Conservation (phyloP, 2,113 vertebrate genomes). For the Herpailurus yagouaroundi region DNA sequence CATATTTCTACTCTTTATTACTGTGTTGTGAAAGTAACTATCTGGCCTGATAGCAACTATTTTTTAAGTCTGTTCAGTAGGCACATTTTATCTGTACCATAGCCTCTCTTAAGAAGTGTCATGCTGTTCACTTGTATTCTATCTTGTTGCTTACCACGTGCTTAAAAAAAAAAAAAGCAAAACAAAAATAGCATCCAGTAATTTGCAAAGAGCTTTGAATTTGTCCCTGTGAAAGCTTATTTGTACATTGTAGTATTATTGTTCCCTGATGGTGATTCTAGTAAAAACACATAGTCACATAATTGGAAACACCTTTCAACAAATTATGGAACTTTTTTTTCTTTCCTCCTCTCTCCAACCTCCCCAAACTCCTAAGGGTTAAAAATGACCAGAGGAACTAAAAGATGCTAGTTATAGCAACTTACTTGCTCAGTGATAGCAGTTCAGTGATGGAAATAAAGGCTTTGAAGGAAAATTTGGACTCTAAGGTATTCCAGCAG, state of each 20-base stretch:
- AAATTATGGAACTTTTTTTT: not conserved
- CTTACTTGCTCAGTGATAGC: not conserved
- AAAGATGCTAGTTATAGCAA: not conserved
- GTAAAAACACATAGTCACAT: not conserved
- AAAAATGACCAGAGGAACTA: not conserved
- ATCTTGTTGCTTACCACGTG: not conserved
- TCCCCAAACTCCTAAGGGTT: not conserved
- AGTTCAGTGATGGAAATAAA: not conserved
- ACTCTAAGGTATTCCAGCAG: not conserved
- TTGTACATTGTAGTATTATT: not conserved
- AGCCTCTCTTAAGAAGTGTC: conserved; percentile 18
- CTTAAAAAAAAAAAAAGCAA: conserved; percentile 4
- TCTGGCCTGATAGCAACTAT: not conserved
- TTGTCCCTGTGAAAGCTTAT: not conserved
- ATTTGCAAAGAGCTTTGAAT: conserved; percentile 51
- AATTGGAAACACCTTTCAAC: conserved; percentile 8
- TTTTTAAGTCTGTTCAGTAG: not conserved
- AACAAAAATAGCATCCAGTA: not conserved
- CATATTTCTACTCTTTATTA: not conserved
- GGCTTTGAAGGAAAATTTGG: not conserved
- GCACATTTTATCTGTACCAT: not conserved
- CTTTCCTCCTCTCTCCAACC: not conserved
- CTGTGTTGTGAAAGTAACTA: conserved; percentile 20
- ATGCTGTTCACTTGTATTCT: not conserved
- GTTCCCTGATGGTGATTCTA: conserved; percentile 9